Base-by-base conservation (phyloP, 2,888 invertebrate species). In the Zelleria hepariella region DNA sequence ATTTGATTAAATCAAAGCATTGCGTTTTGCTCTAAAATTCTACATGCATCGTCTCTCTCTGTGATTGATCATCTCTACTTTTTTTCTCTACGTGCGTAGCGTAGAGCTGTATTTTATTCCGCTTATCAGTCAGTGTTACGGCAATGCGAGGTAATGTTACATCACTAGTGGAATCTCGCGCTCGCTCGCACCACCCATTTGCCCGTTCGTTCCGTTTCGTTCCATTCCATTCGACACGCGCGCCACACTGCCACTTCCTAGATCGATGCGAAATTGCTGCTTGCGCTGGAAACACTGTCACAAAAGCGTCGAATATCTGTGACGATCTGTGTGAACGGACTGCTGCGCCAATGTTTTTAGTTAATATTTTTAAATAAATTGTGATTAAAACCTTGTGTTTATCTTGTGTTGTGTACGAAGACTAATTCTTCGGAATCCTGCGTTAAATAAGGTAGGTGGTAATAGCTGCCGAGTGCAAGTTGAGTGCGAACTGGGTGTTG, bases 331-430 rank as follows among this genome's bases (percentile, higher is more conserved):
- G n/a, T 73, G 73, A 80, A 77, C 72, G 70, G 55, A 32, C 20
- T 32, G 55, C 32, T 75, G 71, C 75, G 77, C 73, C 73, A 69
- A 75, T 80, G 78, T 80, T 82, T 74, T 77, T 75, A 58, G 66
- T 64, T 57, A 65, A 61, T 60, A 62, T 62, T 59, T 55, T 23
- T 52, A 15, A 10, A 48, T 3, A 32, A 63, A 64, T 61, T 66
- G 71, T 71, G 72, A 62, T 53, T 24, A 1, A 15, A 24, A 23
- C 6, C 32, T 25, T 24, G 53, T 53, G 23, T 24, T 52, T 24
- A 25, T 15, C 1, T 3, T 53, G 53, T 53, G 55, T 55, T 55
- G 55, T 55, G 55, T 32, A 27, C 2, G 20, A 8, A 21, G 55
- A 5, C 15, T 32, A 18, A 55, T 20, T 55, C 21, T 8, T n/a